Base-by-base conservation (phyloP, 1,140 invertebrate genomes). In the Ctenoplectra terminalis region DNA sequence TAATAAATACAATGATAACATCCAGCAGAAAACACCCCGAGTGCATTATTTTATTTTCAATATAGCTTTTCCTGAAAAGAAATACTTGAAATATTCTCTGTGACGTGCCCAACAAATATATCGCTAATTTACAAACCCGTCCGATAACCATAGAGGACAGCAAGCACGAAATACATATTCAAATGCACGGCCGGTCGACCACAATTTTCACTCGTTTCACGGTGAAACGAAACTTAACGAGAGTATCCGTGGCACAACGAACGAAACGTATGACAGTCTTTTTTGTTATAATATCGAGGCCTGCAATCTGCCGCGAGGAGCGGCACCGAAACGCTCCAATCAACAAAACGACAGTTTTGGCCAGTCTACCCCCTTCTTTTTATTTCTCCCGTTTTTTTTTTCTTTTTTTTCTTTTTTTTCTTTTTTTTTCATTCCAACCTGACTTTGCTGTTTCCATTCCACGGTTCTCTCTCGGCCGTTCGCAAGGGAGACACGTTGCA, bases 271-370 rank as follows among this genome's bases (percentile, higher is more conserved):
- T 8, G 50, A 66, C 40, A 40, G 46, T 9, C 46, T 40, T 75
- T 75, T 75, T 66, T 60, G 79, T 75, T 37, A 81, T 81, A 81
- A 75, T 75, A 73, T n/a, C 50, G 61, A 37, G 29, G 17, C 61
- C 34, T 37, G 72, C 52, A 81, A 81, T 75, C 50, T 56, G 46
- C 37, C 29, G 13, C 40, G 50, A 74, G 26, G 34, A 48, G 37
- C 9, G 54, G 74, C 31, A 37, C 48, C 46, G 48, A 79, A 81
- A 75, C 72, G 60, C 66, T 86, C 74, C 84, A 86, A 86, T 86
- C 84, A 86, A 86, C 69, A 86, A 86, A 86, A 86, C 63, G 84
- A 86, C 84, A 86, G 85, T 60, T 79, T 56, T 74, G 72, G 58
- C 64, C 67, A 40, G 75, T 60, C 60, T 31, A 26, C n/a, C 26